phyloP scores from a whole-genome alignment of 2,797 vertebrate species.

The Hafferia zeledoni region DNA sequence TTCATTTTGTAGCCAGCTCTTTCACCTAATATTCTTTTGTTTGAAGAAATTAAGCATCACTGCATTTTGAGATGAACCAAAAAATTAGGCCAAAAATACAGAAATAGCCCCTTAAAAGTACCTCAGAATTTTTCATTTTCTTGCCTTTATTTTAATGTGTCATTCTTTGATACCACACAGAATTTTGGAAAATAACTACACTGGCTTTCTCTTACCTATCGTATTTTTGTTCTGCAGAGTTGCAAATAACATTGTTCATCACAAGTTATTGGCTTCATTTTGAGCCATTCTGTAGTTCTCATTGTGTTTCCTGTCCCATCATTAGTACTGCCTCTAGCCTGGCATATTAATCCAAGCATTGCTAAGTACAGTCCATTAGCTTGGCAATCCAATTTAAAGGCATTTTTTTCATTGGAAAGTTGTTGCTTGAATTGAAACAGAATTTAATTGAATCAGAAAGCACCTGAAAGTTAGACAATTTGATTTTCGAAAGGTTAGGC shows the following conservation, averaged over 20 bases:
- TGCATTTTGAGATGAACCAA: background rate
- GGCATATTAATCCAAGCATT: background rate
- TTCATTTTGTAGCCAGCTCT: background rate
- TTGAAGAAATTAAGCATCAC: background rate
- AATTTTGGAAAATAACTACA: background rate
- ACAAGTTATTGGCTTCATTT: background rate
- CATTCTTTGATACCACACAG: background rate
- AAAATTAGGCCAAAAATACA: background rate
- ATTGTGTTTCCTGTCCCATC: background rate
- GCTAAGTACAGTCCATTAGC: background rate
- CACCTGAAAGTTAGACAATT: background rate
- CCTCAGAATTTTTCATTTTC: background rate
- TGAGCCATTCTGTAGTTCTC: background rate
- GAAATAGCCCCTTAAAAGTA: background rate
- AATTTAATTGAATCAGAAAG: slow-evolving; percentile 16
- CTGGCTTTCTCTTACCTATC: background rate
- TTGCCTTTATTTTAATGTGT: background rate
- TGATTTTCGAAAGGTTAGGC: background rate
- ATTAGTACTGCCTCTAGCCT: background rate
- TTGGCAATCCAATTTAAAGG: background rate
- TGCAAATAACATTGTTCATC: background rate
- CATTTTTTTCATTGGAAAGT: background rate
- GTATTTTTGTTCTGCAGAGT: background rate
- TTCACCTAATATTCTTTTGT: background rate
- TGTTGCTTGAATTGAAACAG: background rate